Conservation (phyloP, 2,888 invertebrate genomes). For the Exocentrus adspersus region DNA sequence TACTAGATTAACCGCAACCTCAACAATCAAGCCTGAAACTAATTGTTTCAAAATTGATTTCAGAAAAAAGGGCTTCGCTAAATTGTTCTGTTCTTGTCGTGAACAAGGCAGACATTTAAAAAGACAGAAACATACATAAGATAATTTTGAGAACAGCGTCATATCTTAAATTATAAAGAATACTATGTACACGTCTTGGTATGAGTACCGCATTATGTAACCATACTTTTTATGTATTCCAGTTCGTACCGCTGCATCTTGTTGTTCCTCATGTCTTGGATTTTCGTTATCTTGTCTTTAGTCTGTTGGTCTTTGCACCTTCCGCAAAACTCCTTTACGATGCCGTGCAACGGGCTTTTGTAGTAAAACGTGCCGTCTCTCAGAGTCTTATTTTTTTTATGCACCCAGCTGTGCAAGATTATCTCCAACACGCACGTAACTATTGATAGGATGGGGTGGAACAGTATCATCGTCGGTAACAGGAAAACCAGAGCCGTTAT, state of each 20-base stretch:
- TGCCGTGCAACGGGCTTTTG: conserved; percentile 75
- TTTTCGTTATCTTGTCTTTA: conserved; percentile 71
- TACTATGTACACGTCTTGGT: conserved; percentile 10
- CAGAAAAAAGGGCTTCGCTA: background rate
- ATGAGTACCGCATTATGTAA: conserved; percentile 45
- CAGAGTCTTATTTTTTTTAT: conserved; percentile 73
- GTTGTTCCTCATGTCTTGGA: conserved; percentile 71
- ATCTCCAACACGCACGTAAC: conserved; percentile 69
- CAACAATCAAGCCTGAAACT: conserved; percentile 2
- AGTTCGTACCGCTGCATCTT: conserved; percentile 54
- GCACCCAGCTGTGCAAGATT: conserved; percentile 74
- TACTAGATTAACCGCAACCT: conserved; percentile 4
- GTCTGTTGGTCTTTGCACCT: conserved; percentile 72
- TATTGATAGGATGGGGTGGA: conserved; percentile 66
- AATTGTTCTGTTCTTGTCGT: conserved; percentile 7
- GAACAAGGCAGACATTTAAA: conserved; percentile 7
- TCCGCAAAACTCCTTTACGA: conserved; percentile 76
- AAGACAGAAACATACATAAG: no score
- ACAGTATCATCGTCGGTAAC: conserved; percentile 70
- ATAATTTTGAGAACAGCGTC: no score
- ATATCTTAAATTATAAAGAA: no score
- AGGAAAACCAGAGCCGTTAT: conserved; percentile 64
- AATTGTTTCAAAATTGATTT: conserved; percentile 12
- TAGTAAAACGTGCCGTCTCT: conserved; percentile 69
- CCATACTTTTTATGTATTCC: conserved; percentile 56